phyloP scores from a whole-genome alignment of 2,113 vertebrate species.

The Zosterops lateralis region DNA sequence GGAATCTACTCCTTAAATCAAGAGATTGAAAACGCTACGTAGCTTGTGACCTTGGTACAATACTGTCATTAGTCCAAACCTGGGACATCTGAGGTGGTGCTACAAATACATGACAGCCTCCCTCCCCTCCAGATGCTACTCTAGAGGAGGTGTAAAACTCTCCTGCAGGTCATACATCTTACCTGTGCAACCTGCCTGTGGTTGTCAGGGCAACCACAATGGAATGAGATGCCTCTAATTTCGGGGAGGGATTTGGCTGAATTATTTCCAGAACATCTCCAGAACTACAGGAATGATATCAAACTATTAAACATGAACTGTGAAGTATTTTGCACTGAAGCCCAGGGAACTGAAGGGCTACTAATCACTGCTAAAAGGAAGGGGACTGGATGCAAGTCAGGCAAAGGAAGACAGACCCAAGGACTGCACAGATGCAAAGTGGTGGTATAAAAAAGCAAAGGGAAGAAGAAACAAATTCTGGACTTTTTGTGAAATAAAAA shows the following conservation, averaged over 20 bases:
- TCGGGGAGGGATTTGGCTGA: neutral
- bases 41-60: neutral
- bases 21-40: neutral
- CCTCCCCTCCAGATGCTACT: neutral
- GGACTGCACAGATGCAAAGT: fast-evolving
- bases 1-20: neutral
- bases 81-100: neutral
- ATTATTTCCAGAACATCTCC: neutral
- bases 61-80: neutral
- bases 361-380: neutral
- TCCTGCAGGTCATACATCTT: neutral
- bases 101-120: neutral
- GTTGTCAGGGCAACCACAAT: neutral
- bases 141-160: neutral
- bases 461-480: neutral
- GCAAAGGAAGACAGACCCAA: neutral
- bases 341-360: neutral
- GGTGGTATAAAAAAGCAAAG: neutral
- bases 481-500: neutral
- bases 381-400: neutral
- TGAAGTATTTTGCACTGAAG: neutral
- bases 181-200: neutral
- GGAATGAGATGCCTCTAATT: neutral
- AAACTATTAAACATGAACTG: neutral
- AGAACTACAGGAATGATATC: neutral